Conservation (phyloP, 1,140 invertebrate species). For the Orius laevigatus region DNA sequence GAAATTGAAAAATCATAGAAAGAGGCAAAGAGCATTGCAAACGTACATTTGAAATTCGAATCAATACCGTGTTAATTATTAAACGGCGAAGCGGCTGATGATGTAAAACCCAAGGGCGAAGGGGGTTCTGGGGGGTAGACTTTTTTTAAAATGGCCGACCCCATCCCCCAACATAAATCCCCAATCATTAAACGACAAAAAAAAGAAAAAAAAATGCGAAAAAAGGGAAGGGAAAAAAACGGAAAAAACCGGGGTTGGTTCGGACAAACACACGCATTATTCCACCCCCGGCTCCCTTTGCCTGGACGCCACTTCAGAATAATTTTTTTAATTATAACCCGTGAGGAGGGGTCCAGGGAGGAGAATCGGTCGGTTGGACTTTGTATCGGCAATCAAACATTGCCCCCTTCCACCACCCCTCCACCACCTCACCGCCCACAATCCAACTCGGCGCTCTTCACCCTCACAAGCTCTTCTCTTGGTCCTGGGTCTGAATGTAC, state of each 20-base stretch:
- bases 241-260: background rate
- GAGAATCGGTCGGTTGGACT: background rate
- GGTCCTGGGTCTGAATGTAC: too few species aligned
- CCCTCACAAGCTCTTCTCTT: too few species aligned
- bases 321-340: slow-evolving; percentile 13
- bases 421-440: too few species aligned
- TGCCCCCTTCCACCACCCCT: background rate
- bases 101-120: slow-evolving; percentile 6
- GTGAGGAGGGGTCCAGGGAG: background rate
- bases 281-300: background rate
- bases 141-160: slow-evolving; percentile 10
- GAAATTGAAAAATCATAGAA: too few species aligned
- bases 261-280: slow-evolving; percentile 12
- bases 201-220: background rate
- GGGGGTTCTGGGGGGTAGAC: background rate
- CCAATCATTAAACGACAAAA: slow-evolving; percentile 12
- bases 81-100: slow-evolving; percentile 6
- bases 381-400: slow-evolving; percentile 12
- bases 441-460: too few species aligned
- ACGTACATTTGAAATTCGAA: slow-evolving; percentile 11
- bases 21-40: too few species aligned
- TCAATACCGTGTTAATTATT: slow-evolving; percentile 12
- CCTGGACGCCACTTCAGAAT: background rate
- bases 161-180: slow-evolving; percentile 9
- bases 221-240: background rate